Base-by-base conservation (phyloP, 1,140 invertebrate genomes). In the Acromyrmex echinatior region DNA sequence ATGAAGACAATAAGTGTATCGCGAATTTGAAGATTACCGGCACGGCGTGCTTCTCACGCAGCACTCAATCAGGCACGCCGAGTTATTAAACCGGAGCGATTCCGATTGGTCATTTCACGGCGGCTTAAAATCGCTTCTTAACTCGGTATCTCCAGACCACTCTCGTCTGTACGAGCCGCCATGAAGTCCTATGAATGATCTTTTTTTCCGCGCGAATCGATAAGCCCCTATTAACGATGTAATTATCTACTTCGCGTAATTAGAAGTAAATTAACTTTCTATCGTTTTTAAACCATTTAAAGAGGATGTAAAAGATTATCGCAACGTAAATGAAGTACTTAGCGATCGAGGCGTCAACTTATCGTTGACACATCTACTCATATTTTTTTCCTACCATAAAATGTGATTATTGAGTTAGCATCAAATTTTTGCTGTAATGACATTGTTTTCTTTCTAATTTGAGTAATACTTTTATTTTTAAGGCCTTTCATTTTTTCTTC, bases 101-200 rank as follows among this genome's bases (percentile, higher is more conserved):
- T 74, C 49, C 62, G 79, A 16, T 53, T 63, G 25, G 73, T 86
- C 56, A 87, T 87, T 85, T 87, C 86, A 77, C 73, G 81, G 63
- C 80, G 53, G 68, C 63, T 74, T 87, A 51, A 86, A 87, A 86
- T 87, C 70, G 35, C 56, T 45, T 73, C 60, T 70, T 3, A 14
- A 56, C 62, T 51, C 25, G 45, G 6, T 78, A 45, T 76, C 63
- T 51, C 2, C 53, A 5, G 31, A 51, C 28, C 5, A 0, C 31
- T 25, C 21, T 71, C 65, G 56, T 21, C 58, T 25, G 68, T 14
- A 18, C 53, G 51, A 12, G 21, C 28, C 21, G 53, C 31, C 49
- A n/a, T 45, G 58, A 73, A 68, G 10, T 49, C 49, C 62, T 80
- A 80, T 53, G 18, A 74, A 51, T 82, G 56, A 25, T 74, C 25